Evolutionary conservation across 2,797 vertebrate species (phyloP).

Genomic region (Helarctos malayanus): DNA sequence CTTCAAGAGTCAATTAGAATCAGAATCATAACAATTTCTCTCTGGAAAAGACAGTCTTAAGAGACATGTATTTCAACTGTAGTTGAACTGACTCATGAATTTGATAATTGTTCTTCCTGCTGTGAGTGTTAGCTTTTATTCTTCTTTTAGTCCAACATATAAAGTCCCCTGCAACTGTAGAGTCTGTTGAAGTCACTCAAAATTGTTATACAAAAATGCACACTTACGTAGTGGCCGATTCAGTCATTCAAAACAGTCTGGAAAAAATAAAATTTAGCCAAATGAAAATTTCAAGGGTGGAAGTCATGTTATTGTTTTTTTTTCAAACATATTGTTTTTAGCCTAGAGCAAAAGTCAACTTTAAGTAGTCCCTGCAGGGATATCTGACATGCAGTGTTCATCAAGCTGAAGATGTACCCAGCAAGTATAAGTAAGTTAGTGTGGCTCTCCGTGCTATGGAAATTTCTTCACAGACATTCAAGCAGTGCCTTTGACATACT

Average conservation of each 20-base stretch:
- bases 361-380: slow-evolving; percentile 8
- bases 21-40: slow-evolving; percentile 78
- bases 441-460: not conserved
- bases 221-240: not conserved
- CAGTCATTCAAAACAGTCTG: slow-evolving; percentile 53
- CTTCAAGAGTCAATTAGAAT: slow-evolving; percentile 82
- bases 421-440: not conserved
- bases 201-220: not conserved
- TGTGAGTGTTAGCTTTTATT: slow-evolving; percentile 68
- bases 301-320: slow-evolving; percentile 66
- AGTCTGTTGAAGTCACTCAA: not conserved
- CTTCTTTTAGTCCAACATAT: not conserved
- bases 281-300: slow-evolving; percentile 57
- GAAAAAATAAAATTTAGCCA: slow-evolving; percentile 56
- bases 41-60: slow-evolving; percentile 70
- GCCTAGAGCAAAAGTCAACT: slow-evolving; percentile 34
- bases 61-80: slow-evolving; percentile 75
- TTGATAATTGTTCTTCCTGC: slow-evolving; percentile 80
- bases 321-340: slow-evolving; percentile 64
- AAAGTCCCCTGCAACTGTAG: not conserved
- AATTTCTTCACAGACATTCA: not conserved
- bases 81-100: slow-evolving; percentile 78
- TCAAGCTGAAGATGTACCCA: not conserved
- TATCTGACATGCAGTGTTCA: not conserved
- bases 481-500: not conserved